A percentile compares a stretch with the other conserved stretches of the same genome.
Conservation (phyloP, 2,888 invertebrate genomes). For the Zygogramma bicolorata region DNA sequence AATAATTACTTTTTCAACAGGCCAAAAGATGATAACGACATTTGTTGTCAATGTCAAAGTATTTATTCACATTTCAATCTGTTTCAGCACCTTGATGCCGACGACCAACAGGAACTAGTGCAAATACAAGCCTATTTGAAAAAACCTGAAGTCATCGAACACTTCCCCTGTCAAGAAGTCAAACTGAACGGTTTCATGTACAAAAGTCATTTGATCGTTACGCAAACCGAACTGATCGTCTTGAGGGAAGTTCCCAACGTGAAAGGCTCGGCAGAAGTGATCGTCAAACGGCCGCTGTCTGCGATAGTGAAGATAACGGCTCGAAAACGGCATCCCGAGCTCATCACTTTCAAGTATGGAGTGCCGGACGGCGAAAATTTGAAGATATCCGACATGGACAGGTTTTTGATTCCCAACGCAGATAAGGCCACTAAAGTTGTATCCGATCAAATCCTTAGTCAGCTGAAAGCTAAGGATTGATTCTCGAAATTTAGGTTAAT, state of each 20-base stretch:
- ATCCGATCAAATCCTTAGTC: slow-evolving; percentile 87
- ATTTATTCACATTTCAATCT: too few species aligned
- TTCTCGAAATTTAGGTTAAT: slow-evolving; percentile 25
- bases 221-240: slow-evolving; percentile 87
- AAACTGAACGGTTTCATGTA: slow-evolving; percentile 89
- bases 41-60: too few species aligned
- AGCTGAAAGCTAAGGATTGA: slow-evolving; percentile 66
- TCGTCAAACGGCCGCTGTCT: slow-evolving; percentile 88
- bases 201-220: slow-evolving; percentile 89
- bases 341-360: slow-evolving; percentile 98
- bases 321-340: slow-evolving; percentile 93
- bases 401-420: slow-evolving; percentile 92
- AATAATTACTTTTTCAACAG: too few species aligned
- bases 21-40: too few species aligned
- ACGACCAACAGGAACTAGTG: slow-evolving; percentile 83
- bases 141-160: slow-evolving; percentile 85
- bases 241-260: slow-evolving; percentile 83
- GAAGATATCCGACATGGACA: slow-evolving; percentile 89
- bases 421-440: slow-evolving; percentile 90
- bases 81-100: slow-evolving; percentile 66
- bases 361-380: slow-evolving; percentile 83
- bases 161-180: slow-evolving; percentile 93
- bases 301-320: slow-evolving; percentile 98
- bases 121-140: slow-evolving; percentile 85
- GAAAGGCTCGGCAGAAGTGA: slow-evolving; percentile 85